Evolutionary conservation across 2,888 invertebrate species (phyloP), one percentile per base, ranked within the genome.

Genomic region (Cephus pygmeus): DNA sequence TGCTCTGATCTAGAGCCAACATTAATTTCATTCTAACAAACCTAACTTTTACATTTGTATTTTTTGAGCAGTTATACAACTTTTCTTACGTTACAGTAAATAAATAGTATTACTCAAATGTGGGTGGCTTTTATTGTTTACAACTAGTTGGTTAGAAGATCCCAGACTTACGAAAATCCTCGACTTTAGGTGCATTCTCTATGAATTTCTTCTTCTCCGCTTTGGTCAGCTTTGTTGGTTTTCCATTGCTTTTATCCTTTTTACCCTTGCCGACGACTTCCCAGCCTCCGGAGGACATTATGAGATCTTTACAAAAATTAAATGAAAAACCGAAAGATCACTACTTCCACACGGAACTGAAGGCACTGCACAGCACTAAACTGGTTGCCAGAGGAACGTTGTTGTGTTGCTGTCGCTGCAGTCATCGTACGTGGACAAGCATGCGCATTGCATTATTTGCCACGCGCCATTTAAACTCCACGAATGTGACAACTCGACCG

Each of bases 101-200:
- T 40, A 40, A 40, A 40, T 23, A 40, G 6, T 23, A 40, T 40
- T 40, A 40, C 40, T 23, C 23, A 23, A 40, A 40, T 23, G 6
- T 40, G 40, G 40, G 40, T 40, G 15, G 40, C 40, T 40, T 40
- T 40, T 23, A 40, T 23, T 40, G 6, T 23, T 40, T 15, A 23
- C 40, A 40, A 23, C 15, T 40, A 23, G 9, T 40, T 40, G 40
- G 40, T 15, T 71, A 71, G 40, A 40, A 40, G 23, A 40, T 40
- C 40, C 40, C 40, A 83, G 84, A 93, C 95, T 94, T 92, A 96
- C 96, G 92, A 88, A 96, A 93, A 91, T 96, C 96, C 89, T 96
- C 96, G 82, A 95, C 92, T 93, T 95, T 96, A 35, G 95, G 94
- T 75, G 93, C 94, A 91, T 94, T 94, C 90, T 94, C 94, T 77